Evolutionary conservation across 2,888 invertebrate species (phyloP).

Genomic region (Hybos culiciformis): DNA sequence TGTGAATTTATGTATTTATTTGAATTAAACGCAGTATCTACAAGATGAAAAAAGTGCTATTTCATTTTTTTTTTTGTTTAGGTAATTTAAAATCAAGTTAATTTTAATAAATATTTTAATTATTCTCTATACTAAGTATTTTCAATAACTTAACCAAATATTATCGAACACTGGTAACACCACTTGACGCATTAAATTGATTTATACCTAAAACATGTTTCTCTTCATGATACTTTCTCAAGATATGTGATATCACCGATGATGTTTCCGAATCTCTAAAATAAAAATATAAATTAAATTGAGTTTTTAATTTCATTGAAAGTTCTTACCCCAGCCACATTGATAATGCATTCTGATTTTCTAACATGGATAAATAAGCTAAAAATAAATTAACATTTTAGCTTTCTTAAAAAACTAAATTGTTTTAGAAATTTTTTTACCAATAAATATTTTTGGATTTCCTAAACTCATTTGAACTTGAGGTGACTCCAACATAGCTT

Average conservation of each 20-base stretch:
- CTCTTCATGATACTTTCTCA: constrained; percentile 49
- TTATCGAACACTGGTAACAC: too few species aligned
- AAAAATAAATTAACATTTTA: constrained; percentile 26
- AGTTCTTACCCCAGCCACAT: constrained; percentile 52
- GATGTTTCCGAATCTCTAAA: constrained; percentile 55
- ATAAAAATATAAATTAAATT: too few species aligned
- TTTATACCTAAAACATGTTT: constrained; percentile 44
- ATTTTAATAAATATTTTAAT: too few species aligned
- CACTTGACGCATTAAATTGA: constrained; percentile 25
- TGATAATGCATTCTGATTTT: constrained; percentile 46
- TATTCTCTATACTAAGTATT: too few species aligned
- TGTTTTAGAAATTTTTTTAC: constrained; percentile 30
- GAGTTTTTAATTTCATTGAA: too few species aligned
- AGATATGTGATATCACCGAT: constrained; percentile 50
- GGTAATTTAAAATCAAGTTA: too few species aligned
- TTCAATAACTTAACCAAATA: too few species aligned
- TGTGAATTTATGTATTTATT: too few species aligned
- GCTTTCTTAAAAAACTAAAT: constrained; percentile 10
- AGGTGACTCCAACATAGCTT: constrained; percentile 49
- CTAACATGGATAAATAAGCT: constrained; percentile 55
- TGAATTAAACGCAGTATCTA: too few species aligned
- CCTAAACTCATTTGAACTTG: constrained; percentile 49
- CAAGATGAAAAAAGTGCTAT: too few species aligned
- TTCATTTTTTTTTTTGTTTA: too few species aligned
- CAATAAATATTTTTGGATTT: constrained; percentile 49